phyloP scores from a whole-genome alignment of 1,140 invertebrate genomes.

The Nylanderia fulva region DNA sequence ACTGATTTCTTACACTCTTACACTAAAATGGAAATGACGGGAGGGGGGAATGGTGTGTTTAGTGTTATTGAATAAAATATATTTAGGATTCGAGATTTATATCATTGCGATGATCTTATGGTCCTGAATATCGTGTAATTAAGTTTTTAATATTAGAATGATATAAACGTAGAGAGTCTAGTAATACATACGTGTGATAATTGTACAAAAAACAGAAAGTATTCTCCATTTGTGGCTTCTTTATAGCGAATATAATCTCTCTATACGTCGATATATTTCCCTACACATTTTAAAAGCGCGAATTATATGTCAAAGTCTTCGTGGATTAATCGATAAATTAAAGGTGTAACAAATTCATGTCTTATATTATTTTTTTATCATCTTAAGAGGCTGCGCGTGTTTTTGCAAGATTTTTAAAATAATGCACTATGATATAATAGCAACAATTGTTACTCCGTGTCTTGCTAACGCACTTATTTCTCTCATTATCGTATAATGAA shows the following conservation, averaged over 20 bases:
- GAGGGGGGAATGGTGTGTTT: slow-evolving; percentile 26
- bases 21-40: slow-evolving; percentile 10
- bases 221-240: slow-evolving; percentile 30
- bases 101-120: slow-evolving; percentile 42
- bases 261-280: background rate
- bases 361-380: slow-evolving; percentile 28
- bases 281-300: background rate
- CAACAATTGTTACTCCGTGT: slow-evolving; percentile 21
- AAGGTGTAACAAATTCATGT: slow-evolving; percentile 38
- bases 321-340: slow-evolving; percentile 40
- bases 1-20: slow-evolving; percentile 11
- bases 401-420: slow-evolving; percentile 1
- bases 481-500: background rate
- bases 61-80: slow-evolving; percentile 77
- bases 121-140: slow-evolving; percentile 49
- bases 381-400: background rate
- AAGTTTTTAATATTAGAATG: slow-evolving; percentile 17
- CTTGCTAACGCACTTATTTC: background rate
- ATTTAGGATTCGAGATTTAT: slow-evolving; percentile 72
- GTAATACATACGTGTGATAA: slow-evolving; percentile 9
- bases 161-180: slow-evolving; percentile 26
- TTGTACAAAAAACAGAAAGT: slow-evolving; percentile 46
- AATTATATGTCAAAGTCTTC: slow-evolving; percentile 25
- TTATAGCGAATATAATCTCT: background rate
- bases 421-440: slow-evolving; percentile 15